A percentile compares a stretch with the other conserved stretches of the same genome.
phyloP scores from a whole-genome alignment of 1,140 invertebrate genomes.

The Penaeus chinensis region DNA sequence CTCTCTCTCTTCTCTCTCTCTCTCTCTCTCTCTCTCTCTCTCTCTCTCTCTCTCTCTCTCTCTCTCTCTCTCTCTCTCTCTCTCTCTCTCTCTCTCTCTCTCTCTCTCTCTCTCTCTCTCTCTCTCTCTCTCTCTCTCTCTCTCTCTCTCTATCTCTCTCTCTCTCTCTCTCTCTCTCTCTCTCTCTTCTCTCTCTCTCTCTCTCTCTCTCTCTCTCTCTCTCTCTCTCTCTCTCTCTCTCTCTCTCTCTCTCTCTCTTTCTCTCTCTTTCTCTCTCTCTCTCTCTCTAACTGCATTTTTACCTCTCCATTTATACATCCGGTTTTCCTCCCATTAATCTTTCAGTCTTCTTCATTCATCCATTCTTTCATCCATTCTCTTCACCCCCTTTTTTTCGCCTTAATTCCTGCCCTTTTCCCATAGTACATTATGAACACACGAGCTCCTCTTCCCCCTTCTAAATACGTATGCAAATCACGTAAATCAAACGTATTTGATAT shows the following conservation, averaged over 20 bases:
- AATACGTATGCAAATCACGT: too few species aligned
- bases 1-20: background rate
- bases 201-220: background rate
- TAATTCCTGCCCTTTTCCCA: background rate
- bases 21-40: too few species aligned
- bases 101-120: background rate
- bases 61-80: background rate
- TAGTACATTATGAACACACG: background rate
- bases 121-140: background rate
- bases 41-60: background rate
- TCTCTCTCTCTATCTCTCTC: background rate
- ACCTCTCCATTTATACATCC: background rate
- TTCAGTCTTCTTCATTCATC: too few species aligned
- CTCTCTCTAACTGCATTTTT: background rate
- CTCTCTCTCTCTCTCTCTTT: background rate
- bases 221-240: background rate
- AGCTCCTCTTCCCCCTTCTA: background rate
- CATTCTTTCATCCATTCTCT: background rate
- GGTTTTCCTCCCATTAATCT: background rate
- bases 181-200: background rate
- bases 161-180: background rate
- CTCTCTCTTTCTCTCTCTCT: slow-evolving; percentile 4
- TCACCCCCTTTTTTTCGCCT: background rate
- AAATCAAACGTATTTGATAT: too few species aligned
- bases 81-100: too few species aligned